These are phyloP conservation scores for Nylanderia fulva DNA, from an alignment of 1,140 invertebrate species.

Conservation along the genomic window DNA sequence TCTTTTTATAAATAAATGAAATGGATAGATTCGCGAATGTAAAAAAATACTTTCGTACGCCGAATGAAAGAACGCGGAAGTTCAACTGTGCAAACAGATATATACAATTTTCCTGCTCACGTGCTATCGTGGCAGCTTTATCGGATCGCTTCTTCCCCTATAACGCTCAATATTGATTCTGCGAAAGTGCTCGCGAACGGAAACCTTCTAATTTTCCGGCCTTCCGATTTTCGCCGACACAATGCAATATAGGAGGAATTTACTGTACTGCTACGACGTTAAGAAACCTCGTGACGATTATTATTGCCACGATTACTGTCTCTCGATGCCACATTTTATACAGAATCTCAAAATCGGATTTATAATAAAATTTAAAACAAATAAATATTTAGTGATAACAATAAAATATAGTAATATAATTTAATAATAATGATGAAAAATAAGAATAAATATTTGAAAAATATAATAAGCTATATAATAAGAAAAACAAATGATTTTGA, in stretches of 20 bases:
- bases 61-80: background rate
- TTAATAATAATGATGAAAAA: too few species aligned
- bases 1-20: background rate
- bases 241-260: conserved; percentile 75
- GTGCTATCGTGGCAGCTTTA: conserved; percentile 73
- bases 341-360: background rate
- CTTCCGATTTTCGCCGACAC: conserved; percentile 74
- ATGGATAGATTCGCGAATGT: background rate
- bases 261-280: background rate
- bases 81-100: too few species aligned
- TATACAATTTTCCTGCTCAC: background rate
- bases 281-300: background rate
- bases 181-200: conserved; percentile 74
- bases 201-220: conserved; percentile 82
- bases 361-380: too few species aligned
- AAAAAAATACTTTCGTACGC: background rate
- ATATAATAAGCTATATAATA: too few species aligned
- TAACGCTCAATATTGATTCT: conserved; percentile 81
- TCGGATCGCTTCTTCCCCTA: conserved; percentile 72
- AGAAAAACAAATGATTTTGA: too few species aligned
- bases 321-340: background rate
- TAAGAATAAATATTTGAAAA: too few species aligned
- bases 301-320: background rate
- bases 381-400: too few species aligned
- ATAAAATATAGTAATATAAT: too few species aligned